Evolutionary conservation across 1,140 invertebrate genomes (phyloP).

Genomic region (Penaeus chinensis): DNA sequence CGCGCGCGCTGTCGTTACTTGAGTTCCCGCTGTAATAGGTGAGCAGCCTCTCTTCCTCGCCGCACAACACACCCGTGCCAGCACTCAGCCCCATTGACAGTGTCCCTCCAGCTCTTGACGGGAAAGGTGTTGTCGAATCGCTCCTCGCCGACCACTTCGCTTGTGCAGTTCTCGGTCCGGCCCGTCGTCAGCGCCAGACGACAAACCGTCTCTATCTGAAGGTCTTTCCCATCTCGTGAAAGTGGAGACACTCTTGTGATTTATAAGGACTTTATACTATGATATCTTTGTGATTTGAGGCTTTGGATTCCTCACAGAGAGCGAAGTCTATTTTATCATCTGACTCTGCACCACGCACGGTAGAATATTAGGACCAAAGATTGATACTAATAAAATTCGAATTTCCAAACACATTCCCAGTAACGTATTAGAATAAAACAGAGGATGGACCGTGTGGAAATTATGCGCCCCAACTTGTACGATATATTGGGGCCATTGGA

Average conservation of each 20-base stretch:
- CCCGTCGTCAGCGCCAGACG: not conserved
- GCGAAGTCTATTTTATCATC: too few relatives aligned
- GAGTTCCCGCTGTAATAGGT: not conserved
- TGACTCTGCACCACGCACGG: not conserved
- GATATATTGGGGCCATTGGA: not conserved
- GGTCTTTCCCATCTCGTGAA: too few relatives aligned
- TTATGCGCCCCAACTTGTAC: slow-evolving; percentile 8
- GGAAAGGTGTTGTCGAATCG: not conserved
- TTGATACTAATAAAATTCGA: not conserved
- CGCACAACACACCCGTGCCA: not conserved
- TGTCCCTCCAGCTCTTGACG: slow-evolving; percentile 8
- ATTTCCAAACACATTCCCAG: too few relatives aligned
- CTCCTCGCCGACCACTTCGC: not conserved
- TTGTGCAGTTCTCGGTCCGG: not conserved
- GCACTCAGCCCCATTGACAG: not conserved
- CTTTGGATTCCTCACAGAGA: too few relatives aligned
- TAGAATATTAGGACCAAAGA: not conserved
- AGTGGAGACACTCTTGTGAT: too few relatives aligned
- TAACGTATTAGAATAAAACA: too few relatives aligned
- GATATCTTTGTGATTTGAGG: too few relatives aligned
- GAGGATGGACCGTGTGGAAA: not conserved
- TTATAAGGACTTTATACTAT: too few relatives aligned
- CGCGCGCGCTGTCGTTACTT: not conserved
- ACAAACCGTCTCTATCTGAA: not conserved
- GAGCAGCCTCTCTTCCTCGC: slow-evolving; percentile 3